These are phyloP conservation scores for Dasypogon diadema DNA, from an alignment of 2,888 invertebrate genomes.

Conservation along the genomic window DNA sequence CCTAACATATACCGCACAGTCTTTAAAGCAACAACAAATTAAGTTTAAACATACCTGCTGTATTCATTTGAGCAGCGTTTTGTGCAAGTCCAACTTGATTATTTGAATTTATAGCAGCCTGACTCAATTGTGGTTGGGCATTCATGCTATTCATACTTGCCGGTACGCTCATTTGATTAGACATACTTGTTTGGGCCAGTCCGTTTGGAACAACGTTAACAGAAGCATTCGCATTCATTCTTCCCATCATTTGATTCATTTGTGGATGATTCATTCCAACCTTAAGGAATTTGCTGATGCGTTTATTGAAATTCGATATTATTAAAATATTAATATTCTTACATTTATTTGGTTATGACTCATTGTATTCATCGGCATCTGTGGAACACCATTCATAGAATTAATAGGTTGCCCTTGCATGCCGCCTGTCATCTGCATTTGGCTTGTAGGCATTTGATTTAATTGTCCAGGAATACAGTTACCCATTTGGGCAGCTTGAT, in stretches of 20 bases:
- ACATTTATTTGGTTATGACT: conserved; percentile 63
- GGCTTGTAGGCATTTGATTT: conserved; percentile 64
- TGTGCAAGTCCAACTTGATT: conserved; percentile 56
- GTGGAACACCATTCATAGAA: conserved; percentile 62
- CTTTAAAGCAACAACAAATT: conserved; percentile 11
- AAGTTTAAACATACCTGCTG: conserved; percentile 47
- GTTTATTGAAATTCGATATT: too few species aligned
- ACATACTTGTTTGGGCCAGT: conserved; percentile 62
- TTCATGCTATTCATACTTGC: conserved; percentile 46
- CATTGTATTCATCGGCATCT: conserved; percentile 64
- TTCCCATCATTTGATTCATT: conserved; percentile 68
- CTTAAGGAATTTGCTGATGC: conserved; percentile 58
- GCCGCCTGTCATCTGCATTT: conserved; percentile 61
- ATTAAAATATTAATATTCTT: conserved; percentile 43
- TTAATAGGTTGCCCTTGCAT: conserved; percentile 62
- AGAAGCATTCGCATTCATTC: conserved; percentile 69
- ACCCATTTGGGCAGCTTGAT: conserved; percentile 58
- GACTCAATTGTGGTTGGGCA: conserved; percentile 50
- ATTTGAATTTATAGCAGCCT: conserved; percentile 66
- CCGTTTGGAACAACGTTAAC: conserved; percentile 63
- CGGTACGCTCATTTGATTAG: conserved; percentile 60
- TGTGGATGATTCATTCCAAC: conserved; percentile 65
- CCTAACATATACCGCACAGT: conserved; percentile 30
- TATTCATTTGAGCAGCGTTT: conserved; percentile 56
- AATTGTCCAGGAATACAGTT: conserved; percentile 63